A percentile compares a stretch with the other conserved stretches of the same genome.
Conservation (phyloP, 2,113 vertebrate genomes). For the Grus americana region DNA sequence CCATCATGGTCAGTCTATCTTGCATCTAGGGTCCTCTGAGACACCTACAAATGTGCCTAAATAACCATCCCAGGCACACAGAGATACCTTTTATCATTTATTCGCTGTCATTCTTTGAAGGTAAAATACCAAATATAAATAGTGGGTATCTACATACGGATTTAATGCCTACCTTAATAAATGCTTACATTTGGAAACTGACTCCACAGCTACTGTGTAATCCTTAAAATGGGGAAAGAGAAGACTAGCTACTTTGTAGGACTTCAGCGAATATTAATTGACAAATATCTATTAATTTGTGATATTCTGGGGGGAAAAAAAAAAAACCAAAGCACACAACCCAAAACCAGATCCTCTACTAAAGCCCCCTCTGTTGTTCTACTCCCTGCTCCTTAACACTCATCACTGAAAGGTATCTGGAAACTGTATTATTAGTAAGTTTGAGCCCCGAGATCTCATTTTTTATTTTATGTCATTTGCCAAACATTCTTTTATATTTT, state of each 20-base stretch:
- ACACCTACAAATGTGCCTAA: neutral
- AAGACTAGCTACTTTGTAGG: neutral
- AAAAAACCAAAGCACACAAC: neutral
- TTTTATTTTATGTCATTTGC: conserved; percentile 1
- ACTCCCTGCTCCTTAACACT: neutral
- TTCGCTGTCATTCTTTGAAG: neutral
- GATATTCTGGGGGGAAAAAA: neutral
- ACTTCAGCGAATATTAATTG: neutral
- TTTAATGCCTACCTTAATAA: neutral
- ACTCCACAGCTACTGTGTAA: neutral
- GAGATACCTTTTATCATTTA: neutral
- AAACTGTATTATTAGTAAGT: neutral
- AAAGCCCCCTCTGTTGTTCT: neutral
- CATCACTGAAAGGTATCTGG: neutral
- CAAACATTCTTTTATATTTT: neutral
- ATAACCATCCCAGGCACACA: neutral
- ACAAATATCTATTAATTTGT: neutral
- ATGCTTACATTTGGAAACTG: neutral
- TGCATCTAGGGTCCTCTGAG: neutral
- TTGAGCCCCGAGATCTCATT: neutral
- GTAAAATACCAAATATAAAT: neutral
- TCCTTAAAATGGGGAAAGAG: neutral
- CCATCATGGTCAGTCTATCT: neutral
- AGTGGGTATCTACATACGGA: neutral
- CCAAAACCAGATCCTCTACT: neutral